Percentiles rank a stretch among this genome's conserved stretches.
These are phyloP conservation scores for Heliconius nattereri DNA, from an alignment of 1,140 invertebrate genomes.

Conservation along the genomic window DNA sequence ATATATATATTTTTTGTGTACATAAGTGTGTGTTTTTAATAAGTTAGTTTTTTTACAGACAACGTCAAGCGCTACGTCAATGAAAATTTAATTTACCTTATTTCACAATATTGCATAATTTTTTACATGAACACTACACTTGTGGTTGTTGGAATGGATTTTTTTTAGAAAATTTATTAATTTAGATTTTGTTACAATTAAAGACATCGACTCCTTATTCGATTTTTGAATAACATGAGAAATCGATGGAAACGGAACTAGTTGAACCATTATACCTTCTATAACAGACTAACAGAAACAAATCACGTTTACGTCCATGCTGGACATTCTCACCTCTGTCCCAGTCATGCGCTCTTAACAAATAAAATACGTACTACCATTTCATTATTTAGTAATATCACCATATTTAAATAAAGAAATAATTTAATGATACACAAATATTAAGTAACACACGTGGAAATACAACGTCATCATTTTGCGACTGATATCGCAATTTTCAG, in stretches of 20 bases:
- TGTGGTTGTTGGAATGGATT: not conserved
- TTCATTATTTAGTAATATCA: not conserved
- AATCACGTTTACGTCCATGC: constrained; percentile 39
- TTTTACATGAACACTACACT: not conserved
- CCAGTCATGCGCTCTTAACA: not conserved
- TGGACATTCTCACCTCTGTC: constrained; percentile 6
- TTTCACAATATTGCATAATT: constrained; percentile 5
- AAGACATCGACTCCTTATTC: not conserved
- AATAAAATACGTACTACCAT: not conserved
- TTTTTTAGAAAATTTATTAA: not conserved
- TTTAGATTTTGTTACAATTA: not conserved
- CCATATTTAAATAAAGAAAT: not conserved
- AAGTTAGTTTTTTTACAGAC: no score
- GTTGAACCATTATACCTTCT: constrained; percentile 23
- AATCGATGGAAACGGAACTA: not conserved
- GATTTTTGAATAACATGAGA: not conserved
- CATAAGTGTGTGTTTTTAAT: no score
- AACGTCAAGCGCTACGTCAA: not conserved
- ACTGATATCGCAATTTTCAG: no score
- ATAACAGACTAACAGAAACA: not conserved
- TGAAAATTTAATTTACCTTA: not conserved
- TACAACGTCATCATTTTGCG: not conserved
- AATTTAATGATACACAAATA: not conserved
- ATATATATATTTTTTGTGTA: no score
- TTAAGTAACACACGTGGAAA: not conserved